Evolutionary conservation across 2,113 vertebrate species (phyloP).

Genomic region (Lipotes vexillifer): DNA sequence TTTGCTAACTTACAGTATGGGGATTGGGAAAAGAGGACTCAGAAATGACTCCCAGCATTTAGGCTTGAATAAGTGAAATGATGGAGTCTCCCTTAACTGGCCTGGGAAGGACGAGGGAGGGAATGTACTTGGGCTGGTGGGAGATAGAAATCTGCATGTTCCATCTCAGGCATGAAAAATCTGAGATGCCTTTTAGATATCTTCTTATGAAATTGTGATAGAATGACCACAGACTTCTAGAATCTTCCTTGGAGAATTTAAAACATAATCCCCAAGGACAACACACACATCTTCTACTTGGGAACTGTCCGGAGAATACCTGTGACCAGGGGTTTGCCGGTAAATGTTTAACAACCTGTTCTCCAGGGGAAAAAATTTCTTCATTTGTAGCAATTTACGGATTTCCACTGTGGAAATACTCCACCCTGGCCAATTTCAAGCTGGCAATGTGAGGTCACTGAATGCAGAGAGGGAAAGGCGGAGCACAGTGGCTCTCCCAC

Average conservation of each 20-base stretch:
- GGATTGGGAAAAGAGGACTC: background rate
- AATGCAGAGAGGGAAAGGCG: background rate
- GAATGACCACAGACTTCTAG: background rate
- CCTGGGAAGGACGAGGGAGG: background rate
- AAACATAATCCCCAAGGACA: background rate
- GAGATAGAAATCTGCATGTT: background rate
- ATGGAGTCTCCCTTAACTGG: background rate
- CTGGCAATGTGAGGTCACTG: background rate
- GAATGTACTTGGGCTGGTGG: background rate
- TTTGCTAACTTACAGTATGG: background rate
- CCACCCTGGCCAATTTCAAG: background rate
- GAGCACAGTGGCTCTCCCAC: background rate
- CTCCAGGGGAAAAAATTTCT: background rate
- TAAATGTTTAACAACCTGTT: background rate
- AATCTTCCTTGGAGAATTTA: conserved; percentile 6
- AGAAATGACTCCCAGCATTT: background rate
- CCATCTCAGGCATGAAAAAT: background rate
- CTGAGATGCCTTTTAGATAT: background rate
- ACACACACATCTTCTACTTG: background rate
- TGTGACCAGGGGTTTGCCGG: background rate
- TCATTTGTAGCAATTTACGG: background rate
- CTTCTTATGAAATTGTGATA: background rate
- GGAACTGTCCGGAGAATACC: background rate
- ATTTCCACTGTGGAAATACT: background rate
- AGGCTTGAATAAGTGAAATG: background rate